Base-by-base conservation (phyloP, 1,140 invertebrate species). In the Caerostris extrusa region DNA sequence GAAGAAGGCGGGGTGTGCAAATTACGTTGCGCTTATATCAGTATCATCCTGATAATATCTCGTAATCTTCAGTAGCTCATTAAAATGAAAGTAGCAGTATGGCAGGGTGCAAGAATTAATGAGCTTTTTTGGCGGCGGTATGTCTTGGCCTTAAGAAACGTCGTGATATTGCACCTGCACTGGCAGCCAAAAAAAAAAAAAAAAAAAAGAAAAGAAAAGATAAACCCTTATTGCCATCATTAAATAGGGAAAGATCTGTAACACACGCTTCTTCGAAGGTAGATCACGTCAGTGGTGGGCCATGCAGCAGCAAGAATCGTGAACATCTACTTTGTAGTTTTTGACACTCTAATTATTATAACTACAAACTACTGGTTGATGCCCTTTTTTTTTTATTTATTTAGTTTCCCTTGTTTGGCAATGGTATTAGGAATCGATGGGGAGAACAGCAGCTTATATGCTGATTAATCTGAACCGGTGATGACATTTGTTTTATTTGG, bases 301-400 rank as follows among this genome's bases (percentile, higher is more conserved):
- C 57, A 6, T 34, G 14, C 7, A n/a, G 7, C 58, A 53, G 55
- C 12, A 56, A 77, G 34, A 89, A 93, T 77, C 92, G 92, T 93
- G 92, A 93, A 81, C 5, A 19, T 34, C 92, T 88, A 88, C 86
- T 93, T 93, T 93, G 92, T 93, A 88, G 64, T 87, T 88, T 93
- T 82, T 93, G 92, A 93, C 92, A 93, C 34, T 50, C 85, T 88
- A 93, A 93, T 93, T 93, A 88, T 93, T 87, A 93, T 82, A 64
- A 89, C 92, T 81, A 69, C 77, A 56, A 34, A 60, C 81, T 67
- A 92, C 53, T 85, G 19, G 4, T 71, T 34, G 50, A 8, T 77
- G 71, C 71, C 12, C 34, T 91, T 82, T 55, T 57, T 57, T 69
- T 7, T 55, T 90, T 77, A n/a, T 57, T 57, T 69, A 12, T 55